Conservation (phyloP, 2,113 vertebrate genomes). For the Xiphophorus maculatus region DNA sequence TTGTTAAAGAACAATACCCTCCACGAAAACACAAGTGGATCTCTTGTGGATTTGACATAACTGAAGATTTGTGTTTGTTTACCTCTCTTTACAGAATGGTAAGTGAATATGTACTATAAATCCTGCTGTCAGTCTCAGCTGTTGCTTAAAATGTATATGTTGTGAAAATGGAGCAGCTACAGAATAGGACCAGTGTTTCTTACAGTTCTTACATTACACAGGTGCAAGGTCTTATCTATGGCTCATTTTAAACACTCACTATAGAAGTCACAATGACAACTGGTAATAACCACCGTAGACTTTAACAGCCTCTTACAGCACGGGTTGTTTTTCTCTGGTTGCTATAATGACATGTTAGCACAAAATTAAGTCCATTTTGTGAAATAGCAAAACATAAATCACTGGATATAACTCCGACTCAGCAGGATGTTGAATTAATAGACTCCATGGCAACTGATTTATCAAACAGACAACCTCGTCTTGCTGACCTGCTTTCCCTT, state of each 20-base stretch:
- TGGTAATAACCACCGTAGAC: constrained; percentile 18
- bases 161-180: constrained; percentile 68
- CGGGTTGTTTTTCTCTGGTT: neutral
- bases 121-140: constrained; percentile 69
- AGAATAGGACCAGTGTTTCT: constrained; percentile 58
- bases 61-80: constrained; percentile 56
- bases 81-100: constrained; percentile 50
- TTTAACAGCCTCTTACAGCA: constrained; percentile 18
- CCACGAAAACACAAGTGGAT: constrained; percentile 31
- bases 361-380: constrained; percentile 27
- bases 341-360: constrained; percentile 18
- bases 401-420: constrained; percentile 15
- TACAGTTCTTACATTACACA: constrained; percentile 49
- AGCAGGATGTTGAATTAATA: constrained; percentile 45
- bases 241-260: constrained; percentile 45
- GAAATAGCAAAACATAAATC: constrained; percentile 44
- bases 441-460: constrained; percentile 46
- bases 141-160: constrained; percentile 61
- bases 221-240: constrained; percentile 46
- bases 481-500: constrained; percentile 50
- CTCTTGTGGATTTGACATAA: constrained; percentile 50
- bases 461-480: constrained; percentile 55
- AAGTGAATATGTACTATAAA: constrained; percentile 64
- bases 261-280: constrained; percentile 23
- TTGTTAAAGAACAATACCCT: constrained; percentile 15